Evolutionary conservation across 2,888 invertebrate genomes (phyloP), one percentile per base, ranked within the genome.

Genomic region (Dioctria linearis): DNA sequence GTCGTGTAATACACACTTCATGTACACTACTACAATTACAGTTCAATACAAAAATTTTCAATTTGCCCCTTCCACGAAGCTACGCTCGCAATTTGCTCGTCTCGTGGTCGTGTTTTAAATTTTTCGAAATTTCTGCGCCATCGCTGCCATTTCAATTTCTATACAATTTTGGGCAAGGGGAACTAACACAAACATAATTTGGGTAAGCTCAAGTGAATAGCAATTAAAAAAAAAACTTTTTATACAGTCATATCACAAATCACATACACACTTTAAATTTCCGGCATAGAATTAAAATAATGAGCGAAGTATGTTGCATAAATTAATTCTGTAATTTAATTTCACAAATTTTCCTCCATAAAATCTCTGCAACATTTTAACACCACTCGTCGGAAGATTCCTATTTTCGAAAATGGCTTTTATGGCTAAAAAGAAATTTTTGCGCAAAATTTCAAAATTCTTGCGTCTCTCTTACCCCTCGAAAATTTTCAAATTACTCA

Each of bases 61-160:
- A 57, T 40, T 57, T 39, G 40, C 57, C 71, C 71, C 40, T 73
- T 11, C 25, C 69, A n/a, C 37, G 13, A 25, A n/a, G 9, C 11
- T n/a, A 39, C 66, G 13, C 42, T 66, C 13, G 9, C 13, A 42
- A 8, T 13, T 4, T 25, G 25, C 46, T 25, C 37, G 61, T 5
- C 37, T 37, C 1, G 59, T 61, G 61, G 37, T 59, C 59, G 25
- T 73, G 54, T 57, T 73, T 73, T 73, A 9, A 54, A 73, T 54
- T 73, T 73, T 73, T 73, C 57, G 71, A 57, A 73, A 73, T 54
- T 69, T 73, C 71, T 73, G 71, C 71, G 71, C 63, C 63, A 63
- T 6, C 63, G 13, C 63, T 39, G 25, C 25, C 25, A 25, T 25
- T 25, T 25, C 25, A 25, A 25, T 25, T 25, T 25, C 25, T 25